Conservation (phyloP, 2,797 vertebrate species). For the Cirrhinus molitorella region DNA sequence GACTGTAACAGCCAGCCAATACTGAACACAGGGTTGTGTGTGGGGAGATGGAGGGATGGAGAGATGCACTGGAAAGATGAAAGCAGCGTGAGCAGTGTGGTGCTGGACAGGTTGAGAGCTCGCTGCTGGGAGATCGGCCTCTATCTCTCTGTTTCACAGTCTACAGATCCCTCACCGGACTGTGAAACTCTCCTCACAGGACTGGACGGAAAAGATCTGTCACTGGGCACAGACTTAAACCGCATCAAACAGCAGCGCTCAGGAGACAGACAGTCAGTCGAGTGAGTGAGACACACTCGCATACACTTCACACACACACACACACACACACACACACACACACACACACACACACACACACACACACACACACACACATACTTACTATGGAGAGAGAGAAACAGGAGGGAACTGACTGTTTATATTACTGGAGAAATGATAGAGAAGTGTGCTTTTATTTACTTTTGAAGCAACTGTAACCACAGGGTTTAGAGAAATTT, state of each 20-base stretch:
- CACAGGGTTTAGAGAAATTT: neutral
- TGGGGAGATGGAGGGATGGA: constrained; percentile 1
- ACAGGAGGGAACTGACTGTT: neutral
- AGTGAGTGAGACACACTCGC: constrained; percentile 18
- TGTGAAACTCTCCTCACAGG: constrained; percentile 24
- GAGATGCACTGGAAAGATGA: constrained; percentile 28
- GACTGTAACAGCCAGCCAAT: neutral
- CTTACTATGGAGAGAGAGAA: neutral
- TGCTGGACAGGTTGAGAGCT: constrained; percentile 31
- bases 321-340: constrained; percentile 1
- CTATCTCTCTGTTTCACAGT: constrained; percentile 36
- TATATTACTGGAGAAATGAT: constrained; percentile 14
- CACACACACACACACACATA: neutral
- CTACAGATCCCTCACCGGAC: constrained; percentile 35
- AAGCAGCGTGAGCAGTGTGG: constrained; percentile 10
- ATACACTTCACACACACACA: neutral
- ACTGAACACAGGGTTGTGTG: neutral
- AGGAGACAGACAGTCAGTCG: constrained; percentile 1
- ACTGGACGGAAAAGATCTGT: constrained; percentile 18
- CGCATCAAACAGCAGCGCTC: constrained; percentile 35
- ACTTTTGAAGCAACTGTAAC: neutral
- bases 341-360: neutral
- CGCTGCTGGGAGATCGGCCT: constrained; percentile 36
- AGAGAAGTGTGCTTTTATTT: constrained; percentile 3
- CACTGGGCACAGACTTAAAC: constrained; percentile 18